Base-by-base conservation (phyloP, 2,797 vertebrate genomes). In the Arctocebus calabarensis region DNA sequence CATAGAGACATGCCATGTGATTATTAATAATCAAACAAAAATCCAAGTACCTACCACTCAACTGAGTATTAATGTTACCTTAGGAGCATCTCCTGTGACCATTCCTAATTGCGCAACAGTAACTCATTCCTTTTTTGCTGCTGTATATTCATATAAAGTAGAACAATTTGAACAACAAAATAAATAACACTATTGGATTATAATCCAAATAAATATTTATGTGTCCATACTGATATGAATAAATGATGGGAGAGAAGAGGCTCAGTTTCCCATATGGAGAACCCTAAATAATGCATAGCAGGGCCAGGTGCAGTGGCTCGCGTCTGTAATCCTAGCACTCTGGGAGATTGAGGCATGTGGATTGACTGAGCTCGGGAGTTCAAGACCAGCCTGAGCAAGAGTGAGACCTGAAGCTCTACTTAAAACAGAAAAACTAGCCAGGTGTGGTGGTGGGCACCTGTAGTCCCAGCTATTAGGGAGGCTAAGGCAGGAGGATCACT, bases 21-120 rank as follows among this genome's bases (percentile, higher is more conserved):
- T 88, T 83, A 91, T 86, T 87, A 86, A 82, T 89, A 73, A 81
- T 74, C 29, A 64, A 84, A 37, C 57, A 66, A 83, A 52, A 16
- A 25, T 27, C 22, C 7, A 32, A 62, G 61, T 62, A 87, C 16
- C 32, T 92, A 59, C 27, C 16, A 48, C 40, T 90, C 40, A 87
- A 25, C 25, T 88, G 55, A 70, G 62, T 70, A 16, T 37, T 79
- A 16, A 37, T 57, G 92, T 71, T 59, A 27, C 55, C 11, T 71
- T 55, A 32, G 43, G n/a, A 92, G 1, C 22, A 74, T 48, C 55
- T 61, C 57, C 32, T 22, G 20, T 37, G 23, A 23, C 55, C 61
- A 52, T 86, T 93, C 22, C 43, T 22, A 66, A 27, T 6, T 25
- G 17, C 59, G 32, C 3, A 34, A 20, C 16, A 71, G 10, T 83